Conservation (phyloP, 2,113 vertebrate species). For the Alces alces region DNA sequence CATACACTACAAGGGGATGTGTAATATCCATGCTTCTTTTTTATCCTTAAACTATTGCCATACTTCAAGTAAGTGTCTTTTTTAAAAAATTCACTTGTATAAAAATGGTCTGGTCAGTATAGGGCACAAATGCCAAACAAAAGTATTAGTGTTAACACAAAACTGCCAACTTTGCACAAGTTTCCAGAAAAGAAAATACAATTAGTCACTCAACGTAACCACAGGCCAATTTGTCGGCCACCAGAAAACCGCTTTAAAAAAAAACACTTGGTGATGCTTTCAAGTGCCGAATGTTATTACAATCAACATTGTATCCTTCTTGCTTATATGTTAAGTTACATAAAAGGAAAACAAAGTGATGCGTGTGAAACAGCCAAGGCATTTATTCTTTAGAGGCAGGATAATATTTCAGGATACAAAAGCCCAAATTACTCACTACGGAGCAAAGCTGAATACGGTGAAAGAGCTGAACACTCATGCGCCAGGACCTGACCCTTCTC, state of each 20-base stretch:
- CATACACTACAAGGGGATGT: slow-evolving; percentile 94
- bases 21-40: slow-evolving; percentile 90
- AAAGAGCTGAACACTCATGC: slow-evolving; percentile 74
- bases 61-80: slow-evolving; percentile 84
- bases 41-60: slow-evolving; percentile 83
- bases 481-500: slow-evolving; percentile 72
- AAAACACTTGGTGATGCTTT: slow-evolving; percentile 78
- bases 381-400: slow-evolving; percentile 76
- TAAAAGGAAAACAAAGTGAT: slow-evolving; percentile 73
- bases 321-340: slow-evolving; percentile 73
- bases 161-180: slow-evolving; percentile 89
- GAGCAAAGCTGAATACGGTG: slow-evolving; percentile 70
- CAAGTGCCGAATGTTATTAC: slow-evolving; percentile 78
- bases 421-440: slow-evolving; percentile 75
- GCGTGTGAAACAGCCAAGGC: slow-evolving; percentile 72
- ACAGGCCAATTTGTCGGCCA: slow-evolving; percentile 78
- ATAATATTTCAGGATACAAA: slow-evolving; percentile 79
- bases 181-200: slow-evolving; percentile 83
- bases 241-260: slow-evolving; percentile 70
- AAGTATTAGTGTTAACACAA: slow-evolving; percentile 85
- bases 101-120: slow-evolving; percentile 84
- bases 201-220: slow-evolving; percentile 80
- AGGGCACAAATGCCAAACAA: slow-evolving; percentile 83
- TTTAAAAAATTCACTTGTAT: slow-evolving; percentile 81
- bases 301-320: slow-evolving; percentile 77